phyloP scores from a whole-genome alignment of 1,140 invertebrate genomes.

The Bemisia tabaci region DNA sequence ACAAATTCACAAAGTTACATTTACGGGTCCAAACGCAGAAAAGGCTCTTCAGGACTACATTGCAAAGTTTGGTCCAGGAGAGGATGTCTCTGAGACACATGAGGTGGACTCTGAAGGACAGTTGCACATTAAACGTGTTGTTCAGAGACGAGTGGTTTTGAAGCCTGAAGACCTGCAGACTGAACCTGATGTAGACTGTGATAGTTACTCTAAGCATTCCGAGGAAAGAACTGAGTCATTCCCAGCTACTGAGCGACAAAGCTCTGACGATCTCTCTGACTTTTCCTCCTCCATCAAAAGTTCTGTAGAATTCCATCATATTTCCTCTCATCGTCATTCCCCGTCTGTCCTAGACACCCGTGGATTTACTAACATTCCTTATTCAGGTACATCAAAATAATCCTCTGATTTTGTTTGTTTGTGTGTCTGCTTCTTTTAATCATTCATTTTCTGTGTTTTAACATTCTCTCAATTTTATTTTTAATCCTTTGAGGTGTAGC shows the following conservation, averaged over 20 bases:
- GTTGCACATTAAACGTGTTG: slow-evolving; percentile 35
- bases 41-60: slow-evolving; percentile 36
- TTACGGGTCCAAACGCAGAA: slow-evolving; percentile 37
- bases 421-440: neutral
- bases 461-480: no score
- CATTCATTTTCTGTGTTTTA: neutral
- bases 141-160: slow-evolving; percentile 36
- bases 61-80: slow-evolving; percentile 35
- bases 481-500: no score
- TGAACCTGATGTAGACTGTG: neutral
- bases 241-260: neutral
- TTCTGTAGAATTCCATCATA: neutral
- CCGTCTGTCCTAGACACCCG: neutral
- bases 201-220: neutral
- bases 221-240: neutral
- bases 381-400: neutral
- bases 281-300: neutral
- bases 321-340: neutral
- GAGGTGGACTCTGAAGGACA: slow-evolving; percentile 36
- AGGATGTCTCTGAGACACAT: slow-evolving; percentile 35
- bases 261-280: neutral
- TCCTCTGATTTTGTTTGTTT: neutral
- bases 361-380: neutral
- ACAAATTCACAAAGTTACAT: slow-evolving; percentile 39
- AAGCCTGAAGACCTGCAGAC: slow-evolving; percentile 24